Evolutionary conservation across 2,888 invertebrate genomes (phyloP).

Genomic region (Timema cristinae): DNA sequence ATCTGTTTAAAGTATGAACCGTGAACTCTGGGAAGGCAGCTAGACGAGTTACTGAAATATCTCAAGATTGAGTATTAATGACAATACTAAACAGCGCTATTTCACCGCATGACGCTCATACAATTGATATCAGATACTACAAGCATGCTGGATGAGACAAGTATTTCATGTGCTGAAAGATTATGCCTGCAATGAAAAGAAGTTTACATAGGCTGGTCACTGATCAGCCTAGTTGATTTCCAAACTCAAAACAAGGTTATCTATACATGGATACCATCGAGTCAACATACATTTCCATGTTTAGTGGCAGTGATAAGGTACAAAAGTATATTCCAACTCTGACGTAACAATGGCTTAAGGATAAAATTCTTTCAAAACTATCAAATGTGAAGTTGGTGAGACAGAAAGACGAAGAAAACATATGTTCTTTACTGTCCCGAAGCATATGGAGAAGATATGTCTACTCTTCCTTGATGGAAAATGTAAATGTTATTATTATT

Average conservation of each 20-base stretch:
- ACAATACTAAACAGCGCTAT: not conserved
- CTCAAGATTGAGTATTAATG: not conserved
- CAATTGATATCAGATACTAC: slow-evolving; percentile 1
- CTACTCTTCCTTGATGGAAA: not conserved
- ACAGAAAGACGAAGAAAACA: not conserved
- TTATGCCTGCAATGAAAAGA: not conserved
- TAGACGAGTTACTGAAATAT: not conserved
- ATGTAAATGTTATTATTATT: too few relatives aligned
- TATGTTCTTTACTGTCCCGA: not conserved
- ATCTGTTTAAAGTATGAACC: not conserved
- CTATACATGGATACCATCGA: not conserved
- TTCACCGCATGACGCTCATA: not conserved
- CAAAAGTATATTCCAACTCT: not conserved
- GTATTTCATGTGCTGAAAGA: not conserved
- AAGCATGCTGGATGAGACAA: not conserved
- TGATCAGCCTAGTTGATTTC: slow-evolving; percentile 4
- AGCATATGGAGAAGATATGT: slow-evolving; percentile 1
- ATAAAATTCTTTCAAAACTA: not conserved
- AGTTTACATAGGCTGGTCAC: not conserved
- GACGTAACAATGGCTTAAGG: not conserved
- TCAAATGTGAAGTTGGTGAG: not conserved
- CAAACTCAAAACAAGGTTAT: not conserved
- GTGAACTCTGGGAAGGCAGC: too few relatives aligned
- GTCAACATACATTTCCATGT: slow-evolving; percentile 6
- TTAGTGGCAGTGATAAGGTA: not conserved